Percentiles rank a stretch among this genome's conserved stretches.
These are phyloP conservation scores for Brassicogethes aeneus DNA, from an alignment of 2,888 invertebrate genomes.

Conservation along the genomic window DNA sequence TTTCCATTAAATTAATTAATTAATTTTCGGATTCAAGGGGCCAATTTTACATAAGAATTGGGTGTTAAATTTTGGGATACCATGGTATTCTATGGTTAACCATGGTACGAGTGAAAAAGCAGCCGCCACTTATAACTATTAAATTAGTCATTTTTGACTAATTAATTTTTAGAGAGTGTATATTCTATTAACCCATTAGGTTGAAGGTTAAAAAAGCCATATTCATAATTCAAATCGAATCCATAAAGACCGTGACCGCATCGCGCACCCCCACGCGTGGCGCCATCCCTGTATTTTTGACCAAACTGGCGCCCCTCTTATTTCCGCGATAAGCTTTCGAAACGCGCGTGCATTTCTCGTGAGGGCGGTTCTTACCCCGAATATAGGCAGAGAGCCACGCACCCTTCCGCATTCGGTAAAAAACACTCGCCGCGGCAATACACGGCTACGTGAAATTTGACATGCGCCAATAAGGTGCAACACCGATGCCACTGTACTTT, in stretches of 20 bases:
- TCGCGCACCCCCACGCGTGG: background rate
- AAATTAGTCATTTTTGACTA: background rate
- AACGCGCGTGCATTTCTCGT: conserved; percentile 2
- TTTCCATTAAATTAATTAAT: too few relatives aligned
- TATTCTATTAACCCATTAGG: background rate
- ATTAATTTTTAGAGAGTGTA: background rate
- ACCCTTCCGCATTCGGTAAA: conserved; percentile 23
- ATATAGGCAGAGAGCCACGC: conserved; percentile 16
- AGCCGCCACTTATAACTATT: too few relatives aligned
- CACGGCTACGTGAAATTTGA: conserved; percentile 23
- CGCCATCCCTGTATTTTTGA: background rate
- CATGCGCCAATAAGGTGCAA: conserved; percentile 30
- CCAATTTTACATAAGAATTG: too few relatives aligned
- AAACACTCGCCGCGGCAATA: conserved; percentile 16
- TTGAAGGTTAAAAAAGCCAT: background rate
- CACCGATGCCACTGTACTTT: conserved; percentile 27
- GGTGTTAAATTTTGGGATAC: too few relatives aligned
- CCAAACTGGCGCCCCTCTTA: background rate
- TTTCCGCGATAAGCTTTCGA: background rate
- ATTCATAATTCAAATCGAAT: background rate
- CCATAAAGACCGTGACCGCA: background rate
- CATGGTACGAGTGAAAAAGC: too few relatives aligned
- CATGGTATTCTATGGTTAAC: too few relatives aligned
- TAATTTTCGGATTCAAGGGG: too few relatives aligned
- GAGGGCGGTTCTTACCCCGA: background rate